Base-by-base conservation (phyloP, 2,888 invertebrate species). In the Ecliptopera silaceata region DNA sequence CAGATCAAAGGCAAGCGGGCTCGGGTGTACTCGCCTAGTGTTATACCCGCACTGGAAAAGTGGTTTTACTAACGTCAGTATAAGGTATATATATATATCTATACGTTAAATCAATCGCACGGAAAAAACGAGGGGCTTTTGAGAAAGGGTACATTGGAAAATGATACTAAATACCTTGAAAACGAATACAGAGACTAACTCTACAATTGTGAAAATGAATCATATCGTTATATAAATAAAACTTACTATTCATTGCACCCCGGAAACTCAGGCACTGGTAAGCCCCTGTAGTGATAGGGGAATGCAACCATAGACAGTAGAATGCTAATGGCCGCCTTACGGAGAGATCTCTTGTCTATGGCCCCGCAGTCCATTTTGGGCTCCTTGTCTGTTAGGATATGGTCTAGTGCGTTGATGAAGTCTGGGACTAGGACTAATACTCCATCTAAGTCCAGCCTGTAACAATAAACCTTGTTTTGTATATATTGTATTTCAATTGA, bases 311-410 rank as follows among this genome's bases (percentile, higher is more conserved):
- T 94, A 1, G 99, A 99, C 65, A 98, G 86, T 17, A 99, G 92
- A 49, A 98, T 93, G 74, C 98, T 96, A 61, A 98, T 97, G 26
- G 98, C 97, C 1, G 99, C 97, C 70, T 97, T 95, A 61, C 99
- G 93, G 57, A 99, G 87, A 74, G 97, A 97, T 1, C 94, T 93
- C 81, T 94, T 95, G 62, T 95, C 95, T 65, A 95, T 93, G 56
- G 91, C 78, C 11, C 93, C 94, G 31, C 94, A 93, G 71, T 95
- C 96, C 42, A 97, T 90, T 80, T 95, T 95, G 6, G 90, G 89
- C 74, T 97, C 96, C 73, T 96, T 95, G 69, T 97, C 98, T 0
- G 97, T 96, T 36, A 99, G 89, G 13, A 99, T 97, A 43, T 97
- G 93, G 84, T 99, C 99, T 43, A 99, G 81, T 0, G 99, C 98